Percentiles rank a stretch among this genome's conserved stretches.
Conservation (phyloP, 37 sponge, comb jelly and placozoan species). For the Chondrosia reniformis region DNA sequence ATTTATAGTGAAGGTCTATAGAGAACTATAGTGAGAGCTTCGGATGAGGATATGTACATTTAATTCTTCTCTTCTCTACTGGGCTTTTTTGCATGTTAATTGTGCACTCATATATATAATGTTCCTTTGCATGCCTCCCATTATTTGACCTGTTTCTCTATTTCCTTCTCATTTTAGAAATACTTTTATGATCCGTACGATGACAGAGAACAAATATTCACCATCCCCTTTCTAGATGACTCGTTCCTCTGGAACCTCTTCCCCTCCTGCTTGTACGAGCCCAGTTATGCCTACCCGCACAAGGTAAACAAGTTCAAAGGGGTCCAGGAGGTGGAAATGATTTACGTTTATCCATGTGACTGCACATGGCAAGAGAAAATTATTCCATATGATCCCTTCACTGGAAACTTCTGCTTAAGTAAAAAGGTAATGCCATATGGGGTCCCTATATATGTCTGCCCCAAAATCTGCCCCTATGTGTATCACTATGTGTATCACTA, state of each 20-base stretch:
- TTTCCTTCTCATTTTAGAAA: neutral
- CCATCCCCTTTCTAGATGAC: conserved; percentile 6
- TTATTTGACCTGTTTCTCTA: neutral
- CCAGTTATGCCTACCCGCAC: conserved; percentile 20
- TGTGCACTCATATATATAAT: too few relatives aligned
- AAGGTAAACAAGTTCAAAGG: conserved; percentile 24
- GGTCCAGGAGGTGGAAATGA: conserved; percentile 26
- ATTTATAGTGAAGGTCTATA: too few relatives aligned
- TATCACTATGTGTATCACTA: neutral
- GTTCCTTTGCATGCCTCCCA: too few relatives aligned
- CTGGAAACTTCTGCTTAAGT: neutral
- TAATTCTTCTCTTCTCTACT: too few relatives aligned
- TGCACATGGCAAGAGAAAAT: conserved; percentile 28
- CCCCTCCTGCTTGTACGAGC: conserved; percentile 43
- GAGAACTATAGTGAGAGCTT: too few relatives aligned
- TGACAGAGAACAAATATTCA: neutral
- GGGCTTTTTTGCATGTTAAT: too few relatives aligned
- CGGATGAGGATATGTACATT: too few relatives aligned
- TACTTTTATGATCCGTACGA: conserved; percentile 8
- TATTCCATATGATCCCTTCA: neutral
- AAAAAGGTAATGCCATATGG: conserved; percentile 1
- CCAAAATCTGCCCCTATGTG: neutral
- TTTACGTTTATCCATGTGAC: conserved; percentile 35
- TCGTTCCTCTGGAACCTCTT: conserved; percentile 22
- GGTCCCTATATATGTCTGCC: neutral